phyloP scores from a whole-genome alignment of 2,113 vertebrate species.

The Picathartes gymnocephalus region DNA sequence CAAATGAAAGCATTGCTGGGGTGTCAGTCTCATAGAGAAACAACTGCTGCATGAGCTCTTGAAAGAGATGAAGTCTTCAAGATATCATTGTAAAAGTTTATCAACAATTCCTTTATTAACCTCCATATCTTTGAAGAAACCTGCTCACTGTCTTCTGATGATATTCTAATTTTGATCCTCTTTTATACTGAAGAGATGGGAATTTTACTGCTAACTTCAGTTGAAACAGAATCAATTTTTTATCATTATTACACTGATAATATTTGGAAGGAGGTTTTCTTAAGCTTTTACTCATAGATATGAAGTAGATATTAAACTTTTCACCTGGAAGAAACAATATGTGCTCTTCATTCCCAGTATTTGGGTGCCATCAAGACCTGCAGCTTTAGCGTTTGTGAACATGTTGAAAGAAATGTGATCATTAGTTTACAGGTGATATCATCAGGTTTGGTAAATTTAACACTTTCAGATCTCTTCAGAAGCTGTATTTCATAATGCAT shows the following conservation, averaged over 20 bases:
- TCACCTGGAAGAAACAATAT: background rate
- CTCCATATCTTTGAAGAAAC: background rate
- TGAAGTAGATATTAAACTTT: background rate
- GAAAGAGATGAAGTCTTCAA: background rate
- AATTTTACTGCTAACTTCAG: background rate
- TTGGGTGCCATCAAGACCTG: background rate
- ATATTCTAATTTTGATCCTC: conserved; percentile 16
- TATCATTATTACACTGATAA: background rate
- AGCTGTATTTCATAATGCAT: background rate
- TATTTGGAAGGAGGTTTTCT: background rate
- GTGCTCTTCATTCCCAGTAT: background rate
- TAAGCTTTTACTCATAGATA: background rate
- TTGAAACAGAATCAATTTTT: background rate
- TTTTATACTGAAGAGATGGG: conserved; percentile 10
- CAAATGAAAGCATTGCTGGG: background rate
- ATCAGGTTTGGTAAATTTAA: background rate
- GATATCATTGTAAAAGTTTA: conserved; percentile 18
- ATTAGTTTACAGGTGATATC: background rate
- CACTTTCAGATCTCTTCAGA: background rate
- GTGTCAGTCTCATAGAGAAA: background rate
- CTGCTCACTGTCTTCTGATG: background rate
- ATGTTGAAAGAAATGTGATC: background rate
- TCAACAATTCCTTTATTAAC: conserved; percentile 44
- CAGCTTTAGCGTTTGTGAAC: background rate
- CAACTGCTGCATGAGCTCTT: background rate